Base-by-base conservation (phyloP, 2,113 vertebrate species). In the Hypanus sabinus region DNA sequence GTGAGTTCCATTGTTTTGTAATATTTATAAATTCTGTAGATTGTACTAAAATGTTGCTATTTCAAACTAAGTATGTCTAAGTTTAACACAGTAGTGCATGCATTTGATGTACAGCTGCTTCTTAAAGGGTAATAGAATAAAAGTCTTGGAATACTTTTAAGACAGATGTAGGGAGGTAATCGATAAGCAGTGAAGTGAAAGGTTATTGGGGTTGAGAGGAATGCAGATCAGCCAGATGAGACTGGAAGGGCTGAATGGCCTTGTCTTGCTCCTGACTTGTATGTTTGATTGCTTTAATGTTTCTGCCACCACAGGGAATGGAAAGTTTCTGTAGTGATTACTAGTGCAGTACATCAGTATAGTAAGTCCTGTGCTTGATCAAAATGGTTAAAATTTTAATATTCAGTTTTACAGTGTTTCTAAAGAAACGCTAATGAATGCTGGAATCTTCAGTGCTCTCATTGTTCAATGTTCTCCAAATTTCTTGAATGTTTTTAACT, bases 361-460 rank as follows among this genome's bases (percentile, higher is more conserved):
- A 91, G 11, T 91, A 36, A 91, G 2, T 27, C 62, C 33, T 90
- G n/a, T 88, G 85, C n/a, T n/a, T 91, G 68, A 91, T 91, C 18
- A 65, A 90, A 68, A 22, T 46, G 14, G n/a, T 36, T 33, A 70
- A 36, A 91, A 91, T 18, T 68, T 90, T 65, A 62, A 55, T 70
- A 22, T 91, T 38, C 33, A 24, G 62, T 70, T 70, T 36, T 70
- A 91, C 62, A 91, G 33, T 65, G 14, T 70, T 27, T 71, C 18
- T 36, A 22, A 33, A 70, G 55, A 90, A 46, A 46, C 46, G 4
- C 46, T 46, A 46, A 65, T 68, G n/a, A 71, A 92, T 22, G 36
- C 38, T 24, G 38, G n/a, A 92, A 16, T 27, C 20, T 57, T 46
- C 24, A 27, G 55, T 27, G 55, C 55, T 87, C 46, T 22, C 24